These are phyloP conservation scores for Periplaneta americana DNA, from an alignment of 1,140 invertebrate genomes.

Conservation along the genomic window DNA sequence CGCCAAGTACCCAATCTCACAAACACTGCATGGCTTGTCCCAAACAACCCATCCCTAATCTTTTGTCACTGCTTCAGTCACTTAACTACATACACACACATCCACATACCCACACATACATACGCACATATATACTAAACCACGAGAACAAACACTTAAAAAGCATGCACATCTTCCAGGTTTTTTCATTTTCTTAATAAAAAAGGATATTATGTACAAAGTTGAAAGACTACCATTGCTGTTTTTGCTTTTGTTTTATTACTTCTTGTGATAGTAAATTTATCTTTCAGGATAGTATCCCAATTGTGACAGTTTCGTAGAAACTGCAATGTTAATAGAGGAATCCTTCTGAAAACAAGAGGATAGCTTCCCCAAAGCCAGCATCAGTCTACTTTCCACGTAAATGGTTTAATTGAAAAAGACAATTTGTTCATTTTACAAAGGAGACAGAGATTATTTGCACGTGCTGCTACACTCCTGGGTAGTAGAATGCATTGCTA, in stretches of 20 bases:
- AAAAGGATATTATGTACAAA: constrained; percentile 4
- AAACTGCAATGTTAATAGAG: not conserved
- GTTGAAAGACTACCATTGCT: constrained; percentile 7
- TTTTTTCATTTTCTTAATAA: not conserved
- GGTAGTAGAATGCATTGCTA: too few species aligned
- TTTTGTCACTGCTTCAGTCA: not conserved
- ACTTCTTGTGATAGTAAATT: not conserved
- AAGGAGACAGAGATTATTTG: too few species aligned
- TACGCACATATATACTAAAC: not conserved
- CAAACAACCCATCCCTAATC: too few species aligned
- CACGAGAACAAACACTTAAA: constrained; percentile 1
- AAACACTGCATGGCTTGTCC: too few species aligned
- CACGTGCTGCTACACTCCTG: too few species aligned
- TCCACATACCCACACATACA: too few species aligned
- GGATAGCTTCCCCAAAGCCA: too few species aligned
- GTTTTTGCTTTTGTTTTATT: not conserved
- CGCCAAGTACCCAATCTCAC: not conserved
- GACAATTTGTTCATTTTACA: too few species aligned
- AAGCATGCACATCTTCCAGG: constrained; percentile 1
- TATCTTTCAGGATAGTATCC: not conserved
- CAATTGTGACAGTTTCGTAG: not conserved
- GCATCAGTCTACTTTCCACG: too few species aligned
- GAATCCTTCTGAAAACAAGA: not conserved
- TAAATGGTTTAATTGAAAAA: too few species aligned
- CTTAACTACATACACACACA: not conserved